Base-by-base conservation (phyloP, 2,888 invertebrate genomes). In the Melolontha melolontha region DNA sequence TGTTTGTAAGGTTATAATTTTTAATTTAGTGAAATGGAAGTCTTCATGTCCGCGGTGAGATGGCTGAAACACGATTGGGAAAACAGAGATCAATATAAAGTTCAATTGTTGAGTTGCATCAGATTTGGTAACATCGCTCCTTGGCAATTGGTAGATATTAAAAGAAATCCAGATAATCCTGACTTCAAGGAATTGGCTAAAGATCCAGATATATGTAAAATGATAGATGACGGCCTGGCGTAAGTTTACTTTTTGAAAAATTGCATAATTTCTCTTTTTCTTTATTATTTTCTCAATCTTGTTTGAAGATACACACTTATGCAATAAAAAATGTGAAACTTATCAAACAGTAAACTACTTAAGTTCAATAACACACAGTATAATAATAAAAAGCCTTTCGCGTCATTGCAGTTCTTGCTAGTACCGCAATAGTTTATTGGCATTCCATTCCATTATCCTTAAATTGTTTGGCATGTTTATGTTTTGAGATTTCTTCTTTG, bases 211-310 rank as follows among this genome's bases (percentile, higher is more conserved):
- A 89, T 94, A 14, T 90, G 91, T 75, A 90, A 91, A 77, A 90
- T 92, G 89, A 89, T 94, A 14, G 92, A 93, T 76, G 92, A 93
- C 77, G 93, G 92, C 22, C 85, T 94, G 27, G 91, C 92, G 92
- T 92, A 82, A 87, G 89, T 85, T 1, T 22, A 22, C 22, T n/a
- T n/a, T n/a, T n/a, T n/a, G n/a, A n/a, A n/a, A n/a, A n/a, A n/a
- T n/a, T n/a, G n/a, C n/a, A n/a, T n/a, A n/a, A n/a, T n/a, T n/a
- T n/a, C n/a, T n/a, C n/a, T 42, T 39, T 6, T 52, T 29, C 52
- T 5, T 14, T 47, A 44, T 29, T 22, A 40, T 7, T 16, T 41
- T 49, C 16, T 8, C 7, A 41, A 17, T 17, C 64, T 57, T 40
- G 12, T 51, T 27, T 16, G 59, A 16, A 16, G 12, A 12, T 49